Evolutionary conservation across 2,113 vertebrate species (phyloP).

Genomic region (Rhea pennata): DNA sequence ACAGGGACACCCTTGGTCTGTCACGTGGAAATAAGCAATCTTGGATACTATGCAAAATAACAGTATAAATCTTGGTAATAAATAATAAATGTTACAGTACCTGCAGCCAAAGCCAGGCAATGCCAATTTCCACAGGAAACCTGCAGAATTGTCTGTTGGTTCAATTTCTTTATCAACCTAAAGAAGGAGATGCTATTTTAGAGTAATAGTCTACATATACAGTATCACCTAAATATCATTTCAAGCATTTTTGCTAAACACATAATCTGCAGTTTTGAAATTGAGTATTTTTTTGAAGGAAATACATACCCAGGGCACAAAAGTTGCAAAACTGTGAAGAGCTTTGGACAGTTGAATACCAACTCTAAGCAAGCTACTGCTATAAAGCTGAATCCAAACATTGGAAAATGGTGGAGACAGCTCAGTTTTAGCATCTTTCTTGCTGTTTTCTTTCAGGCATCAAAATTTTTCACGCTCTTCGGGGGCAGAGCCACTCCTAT

Average conservation of each 20-base stretch:
- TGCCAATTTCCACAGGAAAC: slow-evolving; percentile 97
- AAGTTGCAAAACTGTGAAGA: background rate
- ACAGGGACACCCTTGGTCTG: background rate
- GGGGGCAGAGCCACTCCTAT: background rate
- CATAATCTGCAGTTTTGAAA: background rate
- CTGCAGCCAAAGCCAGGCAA: slow-evolving; percentile 95
- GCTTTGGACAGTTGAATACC: background rate
- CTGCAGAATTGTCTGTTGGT: slow-evolving; percentile 92
- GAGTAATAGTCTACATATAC: background rate
- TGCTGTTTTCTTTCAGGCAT: background rate
- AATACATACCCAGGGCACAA: background rate
- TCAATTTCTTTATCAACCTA: slow-evolving; percentile 94
- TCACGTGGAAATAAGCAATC: background rate
- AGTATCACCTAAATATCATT: background rate
- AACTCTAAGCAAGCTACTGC: background rate
- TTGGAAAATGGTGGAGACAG: slow-evolving; percentile 3
- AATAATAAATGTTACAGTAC: slow-evolving; percentile 72
- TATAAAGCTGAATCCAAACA: background rate
- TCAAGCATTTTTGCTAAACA: background rate
- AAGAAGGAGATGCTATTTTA: background rate
- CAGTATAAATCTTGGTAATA: background rate
- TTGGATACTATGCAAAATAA: background rate
- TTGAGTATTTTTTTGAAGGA: background rate
- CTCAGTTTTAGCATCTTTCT: background rate
- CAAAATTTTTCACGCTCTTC: background rate